Evolutionary conservation across 2,888 invertebrate species (phyloP), one percentile per base, ranked within the genome.

Genomic region (Cryptus armator): DNA sequence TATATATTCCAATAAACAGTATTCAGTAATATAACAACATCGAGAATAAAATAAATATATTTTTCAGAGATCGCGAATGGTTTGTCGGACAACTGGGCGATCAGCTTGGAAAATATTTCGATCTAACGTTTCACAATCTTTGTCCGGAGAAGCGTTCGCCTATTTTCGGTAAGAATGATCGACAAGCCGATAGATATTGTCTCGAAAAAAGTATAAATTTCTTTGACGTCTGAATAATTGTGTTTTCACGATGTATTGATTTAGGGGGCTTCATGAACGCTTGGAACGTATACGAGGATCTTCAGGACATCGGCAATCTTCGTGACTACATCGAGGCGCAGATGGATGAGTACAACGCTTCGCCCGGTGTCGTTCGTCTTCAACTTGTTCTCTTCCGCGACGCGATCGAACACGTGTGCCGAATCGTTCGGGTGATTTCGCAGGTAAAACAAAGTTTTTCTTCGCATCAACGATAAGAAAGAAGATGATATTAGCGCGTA

Each of bases 321-420:
- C 95, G 96, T 51, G 87, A 80, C 64, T 94, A 95, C 90, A 95
- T 96, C 89, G 88, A 94, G 48, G 94, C 94, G 68, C 95, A 96
- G 89, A 94, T 98, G 94, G 96, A 96, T 67, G 97, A 97, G 90
- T 97, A 98, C 94, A 98, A 98, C 94, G 95, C 95, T 68, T 95
- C 96, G 10, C 97, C 97, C 0, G 97, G 98, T 0, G 96, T 97
- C 32, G 95, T 97, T 3, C 95, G 96, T 89, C 96, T 98, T 96
- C 96, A 98, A 92, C 94, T 98, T 83, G 98, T 98, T 6, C 95
- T 98, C 83, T 98, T 98, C 94, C 96, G 96, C 89, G 98, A 98
- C 91, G 98, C 98, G 10, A 96, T 98, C 62, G 97, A 98, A 89
- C 98, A 98, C 93, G 95, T 98, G 77, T 96, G 97, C 84, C 96